Conservation (phyloP, 1,140 invertebrate genomes). For the Drosophila pandora region DNA sequence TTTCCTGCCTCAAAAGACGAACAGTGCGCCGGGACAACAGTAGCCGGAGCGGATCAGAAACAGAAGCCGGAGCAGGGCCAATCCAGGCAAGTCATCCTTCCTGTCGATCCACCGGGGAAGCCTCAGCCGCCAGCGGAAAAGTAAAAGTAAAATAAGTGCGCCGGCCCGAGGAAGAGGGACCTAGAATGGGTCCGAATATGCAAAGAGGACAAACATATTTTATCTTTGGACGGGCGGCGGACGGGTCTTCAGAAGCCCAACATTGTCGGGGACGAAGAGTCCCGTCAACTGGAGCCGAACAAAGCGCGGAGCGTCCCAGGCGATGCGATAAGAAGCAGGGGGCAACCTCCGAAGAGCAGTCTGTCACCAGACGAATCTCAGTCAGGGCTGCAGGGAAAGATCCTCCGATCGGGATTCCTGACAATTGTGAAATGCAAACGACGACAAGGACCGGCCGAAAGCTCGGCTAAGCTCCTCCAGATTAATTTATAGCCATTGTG, state of each 20-base stretch:
- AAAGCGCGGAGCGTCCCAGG: conserved; percentile 13
- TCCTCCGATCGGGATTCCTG: conserved; percentile 44
- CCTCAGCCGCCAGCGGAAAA: conserved; percentile 53
- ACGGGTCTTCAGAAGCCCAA: conserved; percentile 68
- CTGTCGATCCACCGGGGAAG: conserved; percentile 30
- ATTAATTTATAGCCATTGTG: conserved; percentile 71
- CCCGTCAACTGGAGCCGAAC: conserved; percentile 57
- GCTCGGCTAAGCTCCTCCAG: conserved; percentile 38
- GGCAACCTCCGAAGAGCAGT: conserved; percentile 11
- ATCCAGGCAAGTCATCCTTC: conserved; percentile 14
- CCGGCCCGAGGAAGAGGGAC: conserved; percentile 8
- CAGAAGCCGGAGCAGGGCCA: conserved; percentile 33
- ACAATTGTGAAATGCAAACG: conserved; percentile 60
- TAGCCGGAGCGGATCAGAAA: conserved; percentile 38
- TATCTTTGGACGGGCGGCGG: conserved; percentile 70
- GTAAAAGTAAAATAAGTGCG: conserved; percentile 73
- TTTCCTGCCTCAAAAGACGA: conserved; percentile 25
- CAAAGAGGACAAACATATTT: conserved; percentile 71
- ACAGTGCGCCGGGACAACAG: conserved; percentile 17
- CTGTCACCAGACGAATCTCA: conserved; percentile 55
- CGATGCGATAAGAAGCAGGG: background rate
- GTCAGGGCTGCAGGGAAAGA: conserved; percentile 42
- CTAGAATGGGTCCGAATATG: conserved; percentile 37
- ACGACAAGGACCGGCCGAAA: conserved; percentile 42
- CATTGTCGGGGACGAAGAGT: conserved; percentile 33